Base-by-base conservation (phyloP, 2,888 invertebrate genomes). In the Sphaerophoria taeniata region DNA sequence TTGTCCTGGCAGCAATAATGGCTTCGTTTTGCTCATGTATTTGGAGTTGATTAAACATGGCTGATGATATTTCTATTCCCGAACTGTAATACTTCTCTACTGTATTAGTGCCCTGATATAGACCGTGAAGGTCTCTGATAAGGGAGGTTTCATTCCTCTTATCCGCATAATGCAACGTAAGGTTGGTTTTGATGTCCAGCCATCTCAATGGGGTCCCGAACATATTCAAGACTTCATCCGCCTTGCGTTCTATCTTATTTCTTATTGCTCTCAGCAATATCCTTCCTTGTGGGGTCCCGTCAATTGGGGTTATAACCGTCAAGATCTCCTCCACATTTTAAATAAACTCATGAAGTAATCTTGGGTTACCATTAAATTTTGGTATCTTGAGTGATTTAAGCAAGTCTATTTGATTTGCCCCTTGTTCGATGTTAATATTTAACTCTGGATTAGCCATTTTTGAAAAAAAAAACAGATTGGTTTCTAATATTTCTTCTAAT, bases 171-270 rank as follows among this genome's bases (percentile, higher is more conserved):
- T 45, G 53, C 3, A n/a, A 3, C 0, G 55, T 69, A 6, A 53
- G 55, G 12, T 69, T 70, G 0, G 5, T 9, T 58, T 70, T 70
- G 2, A 70, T 56, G 5, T 34, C 3, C 4, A 14, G 12, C 36
- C 71, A 71, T 3, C 12, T 7, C 16, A 70, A 33, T 6, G 56
- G 34, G 12, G 71, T 55, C 14, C 69, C 55, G 24, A 43, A 69
- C 33, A 43, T 14, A 14, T 55, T 55, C 0, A 55, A 14, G 11
- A 55, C 55, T 3, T 55, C 55, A 31, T 43, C 45, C 6, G 45
- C 55, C 2, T 24, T 14, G 5, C 69, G 43, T 3, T 7, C n/a
- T 5, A 69, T 16, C 33, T 69, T 69, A 14, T 69, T 69, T 6
- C 69, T 11, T 1, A 71, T 49, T 5, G 71, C 56, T 36, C 71